These are phyloP conservation scores for Typhlichthys eigenmanni DNA, from an alignment of 2,797 vertebrate genomes.

Conservation along the genomic window DNA sequence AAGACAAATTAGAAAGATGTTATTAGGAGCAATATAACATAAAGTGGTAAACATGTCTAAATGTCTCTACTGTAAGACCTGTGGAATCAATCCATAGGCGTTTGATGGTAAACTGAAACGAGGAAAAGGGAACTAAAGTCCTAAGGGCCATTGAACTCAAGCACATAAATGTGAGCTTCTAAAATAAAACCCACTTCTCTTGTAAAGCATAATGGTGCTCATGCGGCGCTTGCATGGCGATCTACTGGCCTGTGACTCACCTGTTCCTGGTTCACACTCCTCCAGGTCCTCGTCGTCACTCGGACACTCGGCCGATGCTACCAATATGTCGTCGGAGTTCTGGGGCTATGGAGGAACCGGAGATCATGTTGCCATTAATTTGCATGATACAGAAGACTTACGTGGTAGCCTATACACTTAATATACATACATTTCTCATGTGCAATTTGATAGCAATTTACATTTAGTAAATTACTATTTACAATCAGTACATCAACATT, in stretches of 20 bases:
- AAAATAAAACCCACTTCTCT: background rate
- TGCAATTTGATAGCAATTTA: no score
- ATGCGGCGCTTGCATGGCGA: no score
- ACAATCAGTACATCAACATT: background rate
- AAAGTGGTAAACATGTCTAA: background rate
- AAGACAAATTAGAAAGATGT: slow-evolving; percentile 47
- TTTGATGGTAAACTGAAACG: slow-evolving; percentile 6
- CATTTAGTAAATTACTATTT: background rate
- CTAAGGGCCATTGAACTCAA: slow-evolving; percentile 1
- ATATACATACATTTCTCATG: no score
- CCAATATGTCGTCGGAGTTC: slow-evolving; percentile 93
- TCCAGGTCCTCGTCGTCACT: slow-evolving; percentile 95
- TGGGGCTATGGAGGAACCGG: slow-evolving; percentile 63
- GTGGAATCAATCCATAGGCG: background rate
- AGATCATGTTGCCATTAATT: slow-evolving; percentile 17
- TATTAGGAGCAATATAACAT: slow-evolving; percentile 8
- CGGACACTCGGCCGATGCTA: slow-evolving; percentile 93
- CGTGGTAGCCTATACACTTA: no score
- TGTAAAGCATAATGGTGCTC: slow-evolving; percentile 3
- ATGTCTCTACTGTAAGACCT: background rate
- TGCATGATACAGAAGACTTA: background rate
- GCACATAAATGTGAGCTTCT: no score
- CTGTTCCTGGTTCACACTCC: slow-evolving; percentile 95
- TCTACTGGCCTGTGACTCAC: slow-evolving; percentile 76
- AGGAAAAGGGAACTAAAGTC: slow-evolving; percentile 15